Evolutionary conservation across 64 coral and sea anemone genomes (phyloP).

Genomic region (Montipora efflorescens): DNA sequence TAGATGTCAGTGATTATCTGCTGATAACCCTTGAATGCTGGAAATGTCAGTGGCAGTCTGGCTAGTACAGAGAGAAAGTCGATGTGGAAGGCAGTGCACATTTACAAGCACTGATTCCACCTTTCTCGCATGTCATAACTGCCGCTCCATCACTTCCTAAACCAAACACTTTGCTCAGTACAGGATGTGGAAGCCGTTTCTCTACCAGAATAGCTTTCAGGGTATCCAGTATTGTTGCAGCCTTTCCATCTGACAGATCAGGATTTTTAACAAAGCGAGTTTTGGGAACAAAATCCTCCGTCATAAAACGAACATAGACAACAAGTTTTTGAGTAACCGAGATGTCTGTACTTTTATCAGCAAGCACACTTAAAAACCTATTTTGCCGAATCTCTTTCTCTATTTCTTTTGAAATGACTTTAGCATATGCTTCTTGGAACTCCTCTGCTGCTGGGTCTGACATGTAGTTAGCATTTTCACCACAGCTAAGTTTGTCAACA

Average conservation of each 20-base stretch:
- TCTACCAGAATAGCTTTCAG: conserved; percentile 14
- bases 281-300: conserved; percentile 1
- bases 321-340: conserved; percentile 7
- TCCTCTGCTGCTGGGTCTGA: background rate
- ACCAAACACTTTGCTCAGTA: conserved; percentile 1
- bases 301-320: background rate
- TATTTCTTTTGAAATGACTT: conserved; percentile 6
- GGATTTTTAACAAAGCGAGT: conserved; percentile 1
- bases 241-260: conserved; percentile 24
- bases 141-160: conserved; percentile 5
- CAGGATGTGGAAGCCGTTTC: conserved; percentile 1
- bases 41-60: background rate
- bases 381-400: conserved; percentile 12
- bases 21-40: conserved; percentile 1
- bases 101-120: background rate
- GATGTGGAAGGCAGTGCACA: background rate
- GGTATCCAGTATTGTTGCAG: conserved; percentile 20
- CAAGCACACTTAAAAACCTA: conserved; percentile 12
- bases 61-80: background rate
- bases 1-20: conserved; percentile 21
- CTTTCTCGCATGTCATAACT: background rate
- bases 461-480: background rate
- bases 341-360: conserved; percentile 12
- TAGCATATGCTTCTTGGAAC: background rate
- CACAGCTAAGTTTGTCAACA: conserved; percentile 8